Conservation (phyloP, 2,113 vertebrate genomes). For the Columba livia region DNA sequence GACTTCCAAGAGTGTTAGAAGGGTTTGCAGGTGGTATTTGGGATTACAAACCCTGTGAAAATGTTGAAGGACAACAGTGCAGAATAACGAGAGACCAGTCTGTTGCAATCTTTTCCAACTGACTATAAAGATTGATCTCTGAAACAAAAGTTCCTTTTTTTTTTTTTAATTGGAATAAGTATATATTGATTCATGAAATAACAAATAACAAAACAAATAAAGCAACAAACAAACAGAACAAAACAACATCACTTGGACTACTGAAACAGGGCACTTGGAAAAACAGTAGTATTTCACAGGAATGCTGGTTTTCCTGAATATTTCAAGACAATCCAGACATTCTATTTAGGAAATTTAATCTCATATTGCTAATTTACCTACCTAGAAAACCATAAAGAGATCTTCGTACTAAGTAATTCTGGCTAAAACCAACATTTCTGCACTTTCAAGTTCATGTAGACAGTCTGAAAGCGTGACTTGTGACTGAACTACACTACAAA, state of each 20-base stretch:
- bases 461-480: neutral
- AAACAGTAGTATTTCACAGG: neutral
- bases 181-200: neutral
- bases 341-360: neutral
- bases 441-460: neutral
- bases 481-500: neutral
- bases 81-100: neutral
- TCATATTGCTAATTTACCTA: neutral
- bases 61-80: neutral
- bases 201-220: neutral
- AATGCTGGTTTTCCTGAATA: neutral
- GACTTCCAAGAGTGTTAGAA: neutral
- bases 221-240: neutral
- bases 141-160: neutral
- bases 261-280: neutral
- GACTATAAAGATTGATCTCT: neutral
- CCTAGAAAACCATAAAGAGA: neutral
- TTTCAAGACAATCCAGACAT: neutral
- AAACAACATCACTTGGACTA: neutral
- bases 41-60: neutral
- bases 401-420: neutral
- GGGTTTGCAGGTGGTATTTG: neutral
- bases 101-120: neutral
- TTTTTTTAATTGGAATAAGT: neutral
- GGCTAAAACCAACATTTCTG: neutral